Base-by-base conservation (phyloP, 64 coral and sea anemone species). In the Pocillopora verrucosa region DNA sequence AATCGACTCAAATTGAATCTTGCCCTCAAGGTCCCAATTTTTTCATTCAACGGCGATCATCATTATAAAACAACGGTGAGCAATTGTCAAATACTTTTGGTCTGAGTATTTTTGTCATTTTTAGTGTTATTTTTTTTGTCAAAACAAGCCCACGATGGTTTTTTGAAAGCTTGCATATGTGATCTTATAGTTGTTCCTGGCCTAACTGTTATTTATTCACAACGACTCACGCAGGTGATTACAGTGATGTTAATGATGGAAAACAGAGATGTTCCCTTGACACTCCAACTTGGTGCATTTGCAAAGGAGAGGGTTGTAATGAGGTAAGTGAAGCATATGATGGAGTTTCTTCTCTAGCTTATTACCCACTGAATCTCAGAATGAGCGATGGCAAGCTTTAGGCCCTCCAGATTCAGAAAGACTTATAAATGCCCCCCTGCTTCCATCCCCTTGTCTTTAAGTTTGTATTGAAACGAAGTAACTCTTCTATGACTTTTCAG, bases 211-310 rank as follows among this genome's bases (percentile, higher is more conserved):
- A 30, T 60, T 59, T 45, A 45, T 45, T 45, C 41, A 45, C 41
- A 45, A 45, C 41, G 41, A 25, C 25, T 60, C 77, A 10, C 60
- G 13, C 30, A 87, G 84, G 84, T 58, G 0, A 74, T 37, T 87
- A 87, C n/a, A 65, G 84, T 20, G 84, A 87, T 87, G 1, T 74
- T 35, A 87, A 87, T 87, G 84, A 87, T 87, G 84, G 84, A 13
- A 87, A 74, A 20, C 20, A 1, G 19, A 30, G 67, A 73, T 87
- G 84, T 72, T 65, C 84, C n/a, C 11, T 10, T 58, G 11, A 58
- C 9, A 24, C 57, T 25, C 84, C 84, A 34, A 87, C 84, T 10
- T 87, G 84, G 84, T 87, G 84, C 24, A 87, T 87, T 22, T 87
- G 84, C 16, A 22, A 74, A 16, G 84, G 84, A 74, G 84, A 87